Base-by-base conservation (phyloP, 2,797 vertebrate species). In the Huso huso region DNA sequence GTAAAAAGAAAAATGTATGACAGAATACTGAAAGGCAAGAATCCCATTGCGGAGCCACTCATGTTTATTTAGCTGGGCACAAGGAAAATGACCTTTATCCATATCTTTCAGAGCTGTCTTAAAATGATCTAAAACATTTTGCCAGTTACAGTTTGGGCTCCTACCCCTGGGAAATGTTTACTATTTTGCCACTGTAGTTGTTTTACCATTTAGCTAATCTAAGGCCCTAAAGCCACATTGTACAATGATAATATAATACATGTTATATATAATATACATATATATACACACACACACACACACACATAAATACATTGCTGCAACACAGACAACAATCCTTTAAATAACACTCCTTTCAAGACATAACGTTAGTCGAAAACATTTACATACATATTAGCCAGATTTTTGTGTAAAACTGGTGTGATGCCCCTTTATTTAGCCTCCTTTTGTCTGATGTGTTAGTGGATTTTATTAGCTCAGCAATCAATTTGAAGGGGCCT, bases 21-120 rank as follows among this genome's bases (percentile, higher is more conserved):
- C 82, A 79, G 79, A 78, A 78, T 70, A 77, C 65, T 81, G 79
- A 81, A 85, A 86, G 82, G 76, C 77, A 79, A 81, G 80, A 81
- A 77, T 84, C 80, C 83, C 78, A 81, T 83, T 84, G 79, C 82
- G 81, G 83, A 81, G 76, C 69, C 73, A 70, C 81, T 80, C 78
- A 78, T 79, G 82, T 86, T 87, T 83, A 87, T 83, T 84, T 86
- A 82, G 79, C 84, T 81, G 83, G 81, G 82, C 78, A 78, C 79
- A 85, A 81, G 83, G 83, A 83, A 83, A 87, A 81, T 85, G 85
- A 89, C 83, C 82, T 90, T 87, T 84, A 79, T 78, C 72, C 75
- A 85, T 82, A 83, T 78, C 75, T 75, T 85, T 84, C 79, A 83
- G 75, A 79, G 82, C 71, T 75, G 83, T 75, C 82, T 78, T 80